phyloP scores from a whole-genome alignment of 2,113 vertebrate species.

The Alces alces region DNA sequence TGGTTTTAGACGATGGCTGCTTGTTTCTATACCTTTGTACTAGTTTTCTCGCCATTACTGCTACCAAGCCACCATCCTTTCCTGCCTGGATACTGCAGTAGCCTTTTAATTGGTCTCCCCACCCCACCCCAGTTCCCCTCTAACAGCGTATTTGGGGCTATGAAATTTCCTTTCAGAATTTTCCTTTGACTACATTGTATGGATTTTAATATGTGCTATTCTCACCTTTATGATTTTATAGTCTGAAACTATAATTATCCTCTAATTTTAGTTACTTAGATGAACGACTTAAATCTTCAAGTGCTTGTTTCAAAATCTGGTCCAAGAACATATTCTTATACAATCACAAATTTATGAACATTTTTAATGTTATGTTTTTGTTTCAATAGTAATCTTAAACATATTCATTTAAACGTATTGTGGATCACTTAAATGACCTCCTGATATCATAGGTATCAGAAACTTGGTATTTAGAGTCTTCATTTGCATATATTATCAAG shows the following conservation, averaged over 20 bases:
- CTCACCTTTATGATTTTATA: slow-evolving; percentile 7
- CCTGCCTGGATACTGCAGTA: neutral
- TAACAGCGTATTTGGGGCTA: neutral
- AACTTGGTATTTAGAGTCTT: neutral
- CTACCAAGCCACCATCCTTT: neutral
- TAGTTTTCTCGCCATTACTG: neutral
- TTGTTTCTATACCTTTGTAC: neutral
- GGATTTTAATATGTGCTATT: neutral
- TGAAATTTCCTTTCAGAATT: neutral
- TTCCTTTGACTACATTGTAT: neutral
- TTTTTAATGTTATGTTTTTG: neutral
- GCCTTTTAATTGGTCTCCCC: neutral
- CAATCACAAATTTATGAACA: neutral
- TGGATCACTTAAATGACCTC: neutral
- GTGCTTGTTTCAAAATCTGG: neutral
- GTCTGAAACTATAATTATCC: neutral
- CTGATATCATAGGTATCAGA: neutral
- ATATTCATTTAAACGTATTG: neutral
- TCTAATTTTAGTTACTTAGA: slow-evolving; percentile 12
- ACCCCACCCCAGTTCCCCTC: neutral
- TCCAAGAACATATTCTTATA: neutral
- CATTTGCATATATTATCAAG: slow-evolving; percentile 19
- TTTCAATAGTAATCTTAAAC: neutral
- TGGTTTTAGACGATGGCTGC: neutral
- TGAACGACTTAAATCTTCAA: neutral